Conservation (phyloP, 2,888 invertebrate species). For the Yponomeuta cagnagella region DNA sequence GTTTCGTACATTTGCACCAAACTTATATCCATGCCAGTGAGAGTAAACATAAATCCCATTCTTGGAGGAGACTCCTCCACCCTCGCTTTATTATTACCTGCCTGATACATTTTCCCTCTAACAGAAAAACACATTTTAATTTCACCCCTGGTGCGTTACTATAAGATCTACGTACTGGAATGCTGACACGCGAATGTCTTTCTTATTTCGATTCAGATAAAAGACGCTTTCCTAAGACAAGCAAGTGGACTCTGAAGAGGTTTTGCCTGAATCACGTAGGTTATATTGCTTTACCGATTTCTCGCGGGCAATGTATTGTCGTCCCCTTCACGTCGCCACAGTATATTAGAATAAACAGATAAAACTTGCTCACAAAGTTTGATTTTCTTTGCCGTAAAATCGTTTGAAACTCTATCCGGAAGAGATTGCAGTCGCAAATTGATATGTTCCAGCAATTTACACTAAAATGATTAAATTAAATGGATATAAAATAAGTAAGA, state of each 20-base stretch:
- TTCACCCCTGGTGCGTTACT: neutral
- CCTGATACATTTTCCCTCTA: conserved; percentile 3
- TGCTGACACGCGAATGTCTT: neutral
- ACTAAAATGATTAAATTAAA: too few relatives aligned
- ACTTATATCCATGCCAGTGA: neutral
- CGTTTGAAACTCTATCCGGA: neutral
- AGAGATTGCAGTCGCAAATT: neutral
- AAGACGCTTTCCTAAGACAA: neutral
- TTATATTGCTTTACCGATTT: neutral
- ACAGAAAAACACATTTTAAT: conserved; percentile 2
- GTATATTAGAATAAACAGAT: neutral
- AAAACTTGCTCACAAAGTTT: neutral
- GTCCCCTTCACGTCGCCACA: neutral
- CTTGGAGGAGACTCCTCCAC: neutral
- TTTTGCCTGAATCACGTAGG: neutral
- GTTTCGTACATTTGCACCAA: neutral
- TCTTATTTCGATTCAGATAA: neutral
- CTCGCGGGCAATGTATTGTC: neutral
- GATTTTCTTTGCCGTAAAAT: neutral
- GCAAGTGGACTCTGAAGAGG: conserved; percentile 1
- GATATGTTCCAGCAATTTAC: too few relatives aligned
- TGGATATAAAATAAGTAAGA: too few relatives aligned
- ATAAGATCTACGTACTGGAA: neutral
- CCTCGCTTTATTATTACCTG: conserved; percentile 1
- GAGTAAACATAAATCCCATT: conserved; percentile 3